Evolutionary conservation across 2,797 vertebrate genomes (phyloP).

Genomic region (Fratercula arctica): DNA sequence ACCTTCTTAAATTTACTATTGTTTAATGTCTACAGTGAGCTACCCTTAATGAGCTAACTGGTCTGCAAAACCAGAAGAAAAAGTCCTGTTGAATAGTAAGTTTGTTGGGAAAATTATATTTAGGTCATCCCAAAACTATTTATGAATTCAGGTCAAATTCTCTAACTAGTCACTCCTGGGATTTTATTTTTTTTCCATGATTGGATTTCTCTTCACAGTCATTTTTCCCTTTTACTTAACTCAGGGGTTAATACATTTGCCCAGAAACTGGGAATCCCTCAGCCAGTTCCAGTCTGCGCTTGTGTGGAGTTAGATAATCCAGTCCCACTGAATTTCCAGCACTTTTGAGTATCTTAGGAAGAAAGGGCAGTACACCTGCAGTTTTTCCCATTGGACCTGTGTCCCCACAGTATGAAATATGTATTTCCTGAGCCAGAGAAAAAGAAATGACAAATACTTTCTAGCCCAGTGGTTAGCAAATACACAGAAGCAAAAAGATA

Average conservation of each 20-base stretch:
- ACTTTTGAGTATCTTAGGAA: neutral
- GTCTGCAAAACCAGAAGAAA: neutral
- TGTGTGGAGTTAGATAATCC: neutral
- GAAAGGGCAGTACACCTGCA: neutral
- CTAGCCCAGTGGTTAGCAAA: neutral
- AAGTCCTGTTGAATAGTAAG: neutral
- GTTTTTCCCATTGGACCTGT: neutral
- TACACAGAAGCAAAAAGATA: neutral
- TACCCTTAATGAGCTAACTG: neutral
- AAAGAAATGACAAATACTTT: neutral
- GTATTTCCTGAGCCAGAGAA: neutral
- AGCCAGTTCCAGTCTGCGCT: neutral
- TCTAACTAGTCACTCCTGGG: neutral
- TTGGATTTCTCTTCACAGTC: neutral
- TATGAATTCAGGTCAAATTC: constrained; percentile 8
- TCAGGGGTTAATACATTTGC: neutral
- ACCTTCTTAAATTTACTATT: neutral
- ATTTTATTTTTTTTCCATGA: neutral
- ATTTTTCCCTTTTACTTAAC: neutral
- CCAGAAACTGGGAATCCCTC: neutral
- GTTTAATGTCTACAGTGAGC: neutral
- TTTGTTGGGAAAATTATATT: constrained; percentile 11
- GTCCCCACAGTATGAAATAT: neutral
- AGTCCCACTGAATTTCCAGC: neutral
- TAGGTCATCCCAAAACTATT: constrained; percentile 1